Evolutionary conservation across 2,888 invertebrate genomes (phyloP).

Genomic region (Cheilosia impressa): DNA sequence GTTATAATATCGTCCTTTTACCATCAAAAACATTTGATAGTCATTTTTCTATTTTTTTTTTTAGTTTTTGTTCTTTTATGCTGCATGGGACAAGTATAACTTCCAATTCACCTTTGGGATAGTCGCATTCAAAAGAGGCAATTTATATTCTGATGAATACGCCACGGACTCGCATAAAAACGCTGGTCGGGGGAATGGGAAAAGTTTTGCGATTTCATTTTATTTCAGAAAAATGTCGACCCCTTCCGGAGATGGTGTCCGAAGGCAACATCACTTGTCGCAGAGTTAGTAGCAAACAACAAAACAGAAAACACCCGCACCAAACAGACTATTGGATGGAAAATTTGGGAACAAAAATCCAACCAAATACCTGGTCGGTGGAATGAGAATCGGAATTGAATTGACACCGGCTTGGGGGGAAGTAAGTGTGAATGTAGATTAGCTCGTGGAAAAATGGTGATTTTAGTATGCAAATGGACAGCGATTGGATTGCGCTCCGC

Average conservation of each 20-base stretch:
- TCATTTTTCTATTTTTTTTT: neutral
- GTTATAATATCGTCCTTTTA: constrained; percentile 48
- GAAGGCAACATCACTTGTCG: constrained; percentile 53
- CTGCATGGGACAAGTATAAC: constrained; percentile 33
- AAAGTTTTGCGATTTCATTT: constrained; percentile 72
- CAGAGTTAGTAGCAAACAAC: constrained; percentile 35
- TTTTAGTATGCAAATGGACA: constrained; percentile 75
- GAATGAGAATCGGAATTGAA: constrained; percentile 69
- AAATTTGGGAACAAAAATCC: constrained; percentile 10
- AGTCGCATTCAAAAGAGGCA: constrained; percentile 78
- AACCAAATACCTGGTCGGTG: constrained; percentile 37
- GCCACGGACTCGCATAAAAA: constrained; percentile 71
- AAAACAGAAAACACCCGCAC: constrained; percentile 7
- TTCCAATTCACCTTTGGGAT: constrained; percentile 60
- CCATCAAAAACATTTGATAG: constrained; percentile 46
- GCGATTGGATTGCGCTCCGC: constrained; percentile 61
- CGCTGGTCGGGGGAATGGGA: constrained; percentile 58
- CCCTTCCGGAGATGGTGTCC: constrained; percentile 24
- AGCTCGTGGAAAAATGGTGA: constrained; percentile 74
- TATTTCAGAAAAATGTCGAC: constrained; percentile 43
- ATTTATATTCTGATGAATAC: constrained; percentile 81
- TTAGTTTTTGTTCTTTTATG: neutral
- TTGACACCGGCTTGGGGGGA: constrained; percentile 63
- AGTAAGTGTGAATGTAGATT: constrained; percentile 75
- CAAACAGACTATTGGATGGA: neutral